Percentiles rank a stretch among this genome's conserved stretches.
phyloP scores from a whole-genome alignment of 2,113 vertebrate species.

The Hippocampus abdominalis region DNA sequence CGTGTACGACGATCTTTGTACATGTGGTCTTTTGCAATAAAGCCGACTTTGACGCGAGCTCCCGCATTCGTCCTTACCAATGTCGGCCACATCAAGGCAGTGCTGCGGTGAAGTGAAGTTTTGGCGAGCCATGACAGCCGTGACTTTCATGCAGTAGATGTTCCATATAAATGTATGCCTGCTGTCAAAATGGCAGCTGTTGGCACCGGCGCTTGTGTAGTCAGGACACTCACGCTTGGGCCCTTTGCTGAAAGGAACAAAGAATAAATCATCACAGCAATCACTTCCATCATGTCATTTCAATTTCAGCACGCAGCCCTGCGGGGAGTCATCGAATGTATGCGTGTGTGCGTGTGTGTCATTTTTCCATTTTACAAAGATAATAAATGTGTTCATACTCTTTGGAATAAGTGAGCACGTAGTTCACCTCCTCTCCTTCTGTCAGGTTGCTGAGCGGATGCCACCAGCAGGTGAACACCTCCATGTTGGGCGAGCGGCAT shows the following conservation, averaged over 20 bases:
- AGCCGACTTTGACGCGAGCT: background rate
- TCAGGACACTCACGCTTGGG: conserved; percentile 67
- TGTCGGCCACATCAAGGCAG: conserved; percentile 74
- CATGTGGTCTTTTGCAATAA: too few species aligned
- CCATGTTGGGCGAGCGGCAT: conserved; percentile 76
- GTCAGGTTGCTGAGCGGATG: conserved; percentile 55
- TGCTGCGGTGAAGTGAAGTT: conserved; percentile 60
- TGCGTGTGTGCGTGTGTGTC: background rate
- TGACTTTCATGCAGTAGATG: conserved; percentile 73
- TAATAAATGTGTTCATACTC: conserved; percentile 48
- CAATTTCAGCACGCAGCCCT: background rate
- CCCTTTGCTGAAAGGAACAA: conserved; percentile 39
- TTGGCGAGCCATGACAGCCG: conserved; percentile 38
- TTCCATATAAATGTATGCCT: conserved; percentile 71
- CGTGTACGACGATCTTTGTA: background rate
- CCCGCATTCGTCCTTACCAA: conserved; percentile 50
- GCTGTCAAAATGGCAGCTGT: conserved; percentile 75
- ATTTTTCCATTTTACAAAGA: background rate
- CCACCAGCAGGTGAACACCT: conserved; percentile 78
- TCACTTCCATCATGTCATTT: background rate
- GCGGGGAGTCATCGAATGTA: background rate
- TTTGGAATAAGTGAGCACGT: conserved; percentile 63
- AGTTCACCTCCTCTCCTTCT: conserved; percentile 31
- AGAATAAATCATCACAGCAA: background rate
- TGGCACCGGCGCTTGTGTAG: conserved; percentile 54